Base-by-base conservation (phyloP, 2,113 vertebrate species). In the Lucifuga dentata region DNA sequence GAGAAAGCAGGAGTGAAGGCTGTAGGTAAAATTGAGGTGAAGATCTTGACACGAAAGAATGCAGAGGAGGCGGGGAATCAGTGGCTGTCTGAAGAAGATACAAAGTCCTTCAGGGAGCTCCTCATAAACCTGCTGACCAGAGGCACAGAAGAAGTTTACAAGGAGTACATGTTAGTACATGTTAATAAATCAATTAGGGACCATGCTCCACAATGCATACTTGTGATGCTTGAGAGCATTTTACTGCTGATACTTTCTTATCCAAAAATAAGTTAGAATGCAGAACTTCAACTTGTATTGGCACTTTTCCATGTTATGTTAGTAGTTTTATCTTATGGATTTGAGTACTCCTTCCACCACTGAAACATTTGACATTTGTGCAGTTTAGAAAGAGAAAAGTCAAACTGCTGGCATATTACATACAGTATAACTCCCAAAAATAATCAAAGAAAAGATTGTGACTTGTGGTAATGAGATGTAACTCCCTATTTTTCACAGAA, bases 1-100 rank as follows among this genome's bases (percentile, higher is more conserved):
- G 95, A 96, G 92, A 96, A 94, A 91, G 96, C 96, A 86, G 97
- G 96, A 86, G 94, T 97, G 92, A 93, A 95, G 72, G 95, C 96
- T 1, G 94, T 17, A 95, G 96, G 96, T 74, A 97, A 97, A 87
- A 97, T 98, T 39, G 96, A 98, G 81, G 96, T 98, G 73, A 97
- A 97, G 88, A 97, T 98, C 39, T 90, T 97, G 67, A 95, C 94
- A 0, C 71, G 94, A 20, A 81, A 95, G 78, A 91, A 91, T 23
- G 81, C 90, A 72, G 95, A 93, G 7, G 95, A 97, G 21, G 91
- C 94, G 0, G 95, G 95, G 19, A 89, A 94, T n/a, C 95, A 94
- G 39, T 97, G 95, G 95, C 88, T 98, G 60, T 95, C 94, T 2
- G 95, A 98, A 23, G 95, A 98, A 73, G 96, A 98, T 75, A 97